phyloP scores from a whole-genome alignment of 2,888 invertebrate species.

The Stegana nigrithorax region DNA sequence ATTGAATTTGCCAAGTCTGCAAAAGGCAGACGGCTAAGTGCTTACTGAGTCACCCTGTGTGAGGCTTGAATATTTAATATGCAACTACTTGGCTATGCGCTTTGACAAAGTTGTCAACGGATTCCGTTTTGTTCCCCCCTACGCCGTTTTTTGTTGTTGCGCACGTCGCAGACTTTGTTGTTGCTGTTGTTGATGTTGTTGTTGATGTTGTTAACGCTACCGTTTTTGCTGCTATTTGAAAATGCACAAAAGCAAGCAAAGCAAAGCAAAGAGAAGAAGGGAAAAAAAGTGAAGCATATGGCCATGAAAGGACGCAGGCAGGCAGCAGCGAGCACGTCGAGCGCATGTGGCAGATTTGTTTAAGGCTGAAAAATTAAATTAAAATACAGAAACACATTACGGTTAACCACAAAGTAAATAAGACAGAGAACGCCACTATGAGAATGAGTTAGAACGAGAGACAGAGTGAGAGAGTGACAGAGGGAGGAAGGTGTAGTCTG shows the following conservation, averaged over 20 bases:
- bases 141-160: background rate
- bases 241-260: conserved; percentile 12
- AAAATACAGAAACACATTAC: conserved; percentile 17
- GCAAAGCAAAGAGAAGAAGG: background rate
- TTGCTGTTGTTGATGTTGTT: background rate
- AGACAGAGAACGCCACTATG: background rate
- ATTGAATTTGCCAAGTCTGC: too few species aligned
- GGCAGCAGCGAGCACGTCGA: background rate
- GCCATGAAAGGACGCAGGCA: background rate
- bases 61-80: conserved; percentile 10
- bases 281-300: background rate
- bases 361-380: conserved; percentile 19
- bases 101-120: conserved; percentile 3
- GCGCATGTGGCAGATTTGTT: conserved; percentile 14
- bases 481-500: too few species aligned
- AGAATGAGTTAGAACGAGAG: background rate
- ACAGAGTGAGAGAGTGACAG: background rate
- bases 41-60: background rate
- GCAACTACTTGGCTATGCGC: conserved; percentile 14
- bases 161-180: background rate
- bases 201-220: background rate
- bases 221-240: conserved; percentile 1
- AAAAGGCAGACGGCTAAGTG: too few species aligned
- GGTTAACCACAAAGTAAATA: conserved; percentile 8
- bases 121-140: background rate